These are phyloP conservation scores for Stratiomys singularior DNA, from an alignment of 2,888 invertebrate species.

Conservation along the genomic window DNA sequence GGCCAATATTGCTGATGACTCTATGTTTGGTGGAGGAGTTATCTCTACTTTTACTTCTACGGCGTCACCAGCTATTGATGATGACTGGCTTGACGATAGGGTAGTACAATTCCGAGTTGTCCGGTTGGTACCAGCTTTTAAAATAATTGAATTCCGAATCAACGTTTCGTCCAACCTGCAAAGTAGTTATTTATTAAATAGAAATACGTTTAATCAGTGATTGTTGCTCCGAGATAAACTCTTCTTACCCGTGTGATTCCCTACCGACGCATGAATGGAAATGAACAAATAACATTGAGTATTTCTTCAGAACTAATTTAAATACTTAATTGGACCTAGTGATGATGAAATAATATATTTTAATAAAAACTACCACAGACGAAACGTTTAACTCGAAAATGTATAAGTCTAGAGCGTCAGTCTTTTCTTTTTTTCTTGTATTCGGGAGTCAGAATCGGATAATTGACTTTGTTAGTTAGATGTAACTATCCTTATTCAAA, in stretches of 20 bases:
- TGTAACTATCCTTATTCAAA: too few species aligned
- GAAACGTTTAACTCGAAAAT: too few species aligned
- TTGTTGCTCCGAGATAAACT: neutral
- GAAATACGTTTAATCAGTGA: neutral
- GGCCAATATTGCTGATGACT: slow-evolving; percentile 57
- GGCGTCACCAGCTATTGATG: slow-evolving; percentile 63
- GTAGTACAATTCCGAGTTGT: slow-evolving; percentile 60
- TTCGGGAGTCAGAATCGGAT: too few species aligned
- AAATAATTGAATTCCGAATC: slow-evolving; percentile 67
- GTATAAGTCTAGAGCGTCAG: too few species aligned
- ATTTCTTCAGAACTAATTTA: too few species aligned
- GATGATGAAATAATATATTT: too few species aligned
- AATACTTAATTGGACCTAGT: too few species aligned
- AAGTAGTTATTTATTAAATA: neutral
- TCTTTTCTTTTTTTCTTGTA: too few species aligned
- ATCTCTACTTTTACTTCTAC: slow-evolving; percentile 66
- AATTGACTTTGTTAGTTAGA: too few species aligned
- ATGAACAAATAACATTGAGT: too few species aligned
- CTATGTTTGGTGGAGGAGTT: slow-evolving; percentile 60
- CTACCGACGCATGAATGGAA: slow-evolving; percentile 59
- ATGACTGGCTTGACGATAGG: slow-evolving; percentile 65
- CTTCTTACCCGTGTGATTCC: slow-evolving; percentile 74
- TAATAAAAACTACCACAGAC: too few species aligned
- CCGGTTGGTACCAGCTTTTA: slow-evolving; percentile 60
- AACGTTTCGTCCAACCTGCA: slow-evolving; percentile 73